Evolutionary conservation across 1,140 invertebrate genomes (phyloP), one percentile per base, ranked within the genome.

Genomic region (Apis dorsata): DNA sequence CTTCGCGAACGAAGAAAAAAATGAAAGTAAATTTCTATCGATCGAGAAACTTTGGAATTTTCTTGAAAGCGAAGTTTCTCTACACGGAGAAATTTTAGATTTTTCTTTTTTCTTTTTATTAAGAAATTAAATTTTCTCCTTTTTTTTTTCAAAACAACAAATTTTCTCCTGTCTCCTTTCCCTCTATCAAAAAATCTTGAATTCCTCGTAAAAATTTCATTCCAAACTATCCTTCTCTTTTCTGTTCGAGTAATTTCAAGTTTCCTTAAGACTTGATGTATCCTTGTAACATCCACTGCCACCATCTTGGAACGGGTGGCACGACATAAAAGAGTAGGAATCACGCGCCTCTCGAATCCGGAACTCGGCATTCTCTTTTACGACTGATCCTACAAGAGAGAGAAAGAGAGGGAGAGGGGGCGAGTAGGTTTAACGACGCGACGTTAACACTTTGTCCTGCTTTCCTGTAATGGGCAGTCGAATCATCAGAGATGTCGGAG

Each of bases 261-360:
- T 5, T 28, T 17, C 1, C n/a, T 4, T 12, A 5, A 24, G 19
- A 68, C 11, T 71, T 19, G n/a, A 28, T 19, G 51, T 51, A 17
- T 24, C 69, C 9, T 55, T 28, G 34, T 7, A 72, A 55, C 51
- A 15, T 28, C n/a, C n/a, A 15, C 49, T 17, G 69, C 34, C 34
- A 15, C 9, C 49, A 49, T 0, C 49, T 12, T 10, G 70, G 15
- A 19, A 53, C 70, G 49, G 51, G 70, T 17, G 51, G 28, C 70
- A 21, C 49, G 12, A 72, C 70, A 72, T 55, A 72, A 72, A 72
- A 51, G 70, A 57, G 34, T 44, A 72, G 24, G 51, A 72, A 55
- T 72, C 51, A 72, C 70, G 51, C 66, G 34, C 69, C 11, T 10
- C n/a, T 17, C 49, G 69, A 24, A 44, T 13, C 44, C 10, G n/a